phyloP scores from a whole-genome alignment of 1,140 invertebrate species.

The Leptestheria dahalacensis region DNA sequence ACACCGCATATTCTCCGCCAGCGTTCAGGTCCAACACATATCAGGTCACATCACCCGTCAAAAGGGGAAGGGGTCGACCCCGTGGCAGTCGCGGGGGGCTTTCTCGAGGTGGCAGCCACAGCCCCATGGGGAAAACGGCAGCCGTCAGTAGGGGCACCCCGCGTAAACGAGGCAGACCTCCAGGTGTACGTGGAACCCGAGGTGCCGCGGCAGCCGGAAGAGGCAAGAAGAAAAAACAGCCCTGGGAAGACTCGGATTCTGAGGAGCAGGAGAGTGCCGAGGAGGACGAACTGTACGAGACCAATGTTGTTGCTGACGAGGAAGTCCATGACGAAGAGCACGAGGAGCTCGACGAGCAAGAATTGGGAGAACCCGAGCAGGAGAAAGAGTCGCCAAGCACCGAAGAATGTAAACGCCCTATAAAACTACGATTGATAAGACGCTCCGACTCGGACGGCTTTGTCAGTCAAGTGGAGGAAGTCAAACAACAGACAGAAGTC shows the following conservation, averaged over 20 bases:
- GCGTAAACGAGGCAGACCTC: conserved; percentile 7
- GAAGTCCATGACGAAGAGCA: conserved; percentile 1
- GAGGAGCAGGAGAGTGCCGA: conserved; percentile 11
- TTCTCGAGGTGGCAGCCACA: neutral
- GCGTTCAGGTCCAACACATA: neutral
- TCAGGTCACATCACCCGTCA: neutral
- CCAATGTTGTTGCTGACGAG: neutral
- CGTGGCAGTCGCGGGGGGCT: conserved; percentile 1
- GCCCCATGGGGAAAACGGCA: conserved; percentile 6
- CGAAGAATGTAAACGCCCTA: neutral
- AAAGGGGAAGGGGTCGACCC: conserved; percentile 11
- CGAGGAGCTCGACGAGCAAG: conserved; percentile 6
- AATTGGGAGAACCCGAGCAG: neutral
- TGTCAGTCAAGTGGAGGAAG: neutral
- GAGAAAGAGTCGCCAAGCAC: neutral
- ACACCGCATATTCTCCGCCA: neutral
- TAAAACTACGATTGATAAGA: conserved; percentile 6
- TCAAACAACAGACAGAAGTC: neutral
- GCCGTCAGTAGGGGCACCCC: neutral
- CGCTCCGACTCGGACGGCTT: conserved; percentile 5
- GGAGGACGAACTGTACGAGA: conserved; percentile 8
- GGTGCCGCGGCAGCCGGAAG: conserved; percentile 12
- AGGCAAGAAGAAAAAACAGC: conserved; percentile 7
- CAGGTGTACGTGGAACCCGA: neutral
- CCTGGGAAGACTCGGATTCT: conserved; percentile 14